These are phyloP conservation scores for Ianthella basta DNA, from an alignment of 37 sponge, comb jelly and placozoan genomes.

Conservation along the genomic window DNA sequence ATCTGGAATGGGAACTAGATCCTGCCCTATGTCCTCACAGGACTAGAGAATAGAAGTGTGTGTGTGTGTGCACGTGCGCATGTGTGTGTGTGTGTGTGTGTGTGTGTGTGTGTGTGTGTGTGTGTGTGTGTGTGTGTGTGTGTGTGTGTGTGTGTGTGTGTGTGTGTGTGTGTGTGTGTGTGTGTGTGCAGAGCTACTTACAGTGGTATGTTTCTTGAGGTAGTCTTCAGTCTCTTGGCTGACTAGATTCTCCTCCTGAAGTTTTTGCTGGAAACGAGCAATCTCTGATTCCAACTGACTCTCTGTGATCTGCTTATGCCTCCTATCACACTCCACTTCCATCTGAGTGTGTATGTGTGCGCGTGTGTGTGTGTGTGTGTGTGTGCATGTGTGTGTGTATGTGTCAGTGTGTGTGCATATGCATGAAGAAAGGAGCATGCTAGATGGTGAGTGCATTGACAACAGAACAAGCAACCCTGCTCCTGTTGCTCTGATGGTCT, in stretches of 20 bases:
- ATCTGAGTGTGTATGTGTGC: constrained; percentile 32
- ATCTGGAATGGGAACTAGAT: too few species aligned
- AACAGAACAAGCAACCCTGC: too few species aligned
- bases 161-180: constrained; percentile 6
- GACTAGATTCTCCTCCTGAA: constrained; percentile 83
- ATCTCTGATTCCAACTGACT: constrained; percentile 50
- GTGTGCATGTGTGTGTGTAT: not conserved
- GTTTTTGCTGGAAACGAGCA: constrained; percentile 52
- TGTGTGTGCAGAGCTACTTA: not conserved
- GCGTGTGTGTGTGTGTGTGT: not conserved
- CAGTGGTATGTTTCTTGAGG: constrained; percentile 63
- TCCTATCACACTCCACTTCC: constrained; percentile 63
- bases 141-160: constrained; percentile 9
- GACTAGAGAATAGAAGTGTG: too few species aligned
- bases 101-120: not conserved
- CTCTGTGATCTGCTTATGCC: constrained; percentile 38
- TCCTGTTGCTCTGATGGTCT: not conserved
- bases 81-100: not conserved
- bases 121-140: constrained; percentile 8
- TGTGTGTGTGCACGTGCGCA: not conserved
- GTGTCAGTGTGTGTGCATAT: not conserved
- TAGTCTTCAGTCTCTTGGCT: constrained; percentile 63
- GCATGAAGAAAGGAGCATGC: not conserved
- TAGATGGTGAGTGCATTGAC: too few species aligned
- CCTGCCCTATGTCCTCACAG: too few species aligned